Conservation (phyloP, 2,113 vertebrate species). For the Speoplatyrhinus poulsoni region DNA sequence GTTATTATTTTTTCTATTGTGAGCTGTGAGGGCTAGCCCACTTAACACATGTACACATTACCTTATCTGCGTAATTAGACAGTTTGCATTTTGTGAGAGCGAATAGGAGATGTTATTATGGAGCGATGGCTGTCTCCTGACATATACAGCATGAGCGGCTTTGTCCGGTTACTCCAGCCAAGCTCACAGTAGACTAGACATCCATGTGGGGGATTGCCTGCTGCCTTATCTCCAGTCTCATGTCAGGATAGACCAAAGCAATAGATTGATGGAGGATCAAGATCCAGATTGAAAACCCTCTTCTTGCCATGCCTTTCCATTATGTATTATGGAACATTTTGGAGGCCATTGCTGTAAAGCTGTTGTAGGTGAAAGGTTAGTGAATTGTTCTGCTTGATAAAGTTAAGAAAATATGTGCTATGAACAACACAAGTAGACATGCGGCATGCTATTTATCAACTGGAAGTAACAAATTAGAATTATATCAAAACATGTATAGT, state of each 20-base stretch:
- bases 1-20: too few relatives aligned
- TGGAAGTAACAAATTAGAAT: neutral
- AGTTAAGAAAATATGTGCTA: neutral
- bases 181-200: conserved; percentile 4
- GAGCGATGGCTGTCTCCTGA: conserved; percentile 63
- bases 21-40: neutral
- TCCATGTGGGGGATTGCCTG: conserved; percentile 33
- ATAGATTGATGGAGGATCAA: conserved; percentile 33
- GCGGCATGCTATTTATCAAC: neutral
- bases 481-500: too few relatives aligned
- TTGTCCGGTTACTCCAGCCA: neutral
- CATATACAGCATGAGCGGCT: conserved; percentile 5
- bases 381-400: neutral
- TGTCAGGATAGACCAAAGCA: conserved; percentile 20
- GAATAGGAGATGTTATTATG: conserved; percentile 26
- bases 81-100: conserved; percentile 47
- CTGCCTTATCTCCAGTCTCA: conserved; percentile 23
- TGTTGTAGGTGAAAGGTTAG: conserved; percentile 1
- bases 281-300: conserved; percentile 41
- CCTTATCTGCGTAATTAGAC: conserved; percentile 50
- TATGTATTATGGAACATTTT: conserved; percentile 28
- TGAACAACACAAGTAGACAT: neutral
- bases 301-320: conserved; percentile 20
- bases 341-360: conserved; percentile 1
- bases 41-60: conserved; percentile 1